Conservation (phyloP, 2,113 vertebrate species). For the Arenaria interpres region DNA sequence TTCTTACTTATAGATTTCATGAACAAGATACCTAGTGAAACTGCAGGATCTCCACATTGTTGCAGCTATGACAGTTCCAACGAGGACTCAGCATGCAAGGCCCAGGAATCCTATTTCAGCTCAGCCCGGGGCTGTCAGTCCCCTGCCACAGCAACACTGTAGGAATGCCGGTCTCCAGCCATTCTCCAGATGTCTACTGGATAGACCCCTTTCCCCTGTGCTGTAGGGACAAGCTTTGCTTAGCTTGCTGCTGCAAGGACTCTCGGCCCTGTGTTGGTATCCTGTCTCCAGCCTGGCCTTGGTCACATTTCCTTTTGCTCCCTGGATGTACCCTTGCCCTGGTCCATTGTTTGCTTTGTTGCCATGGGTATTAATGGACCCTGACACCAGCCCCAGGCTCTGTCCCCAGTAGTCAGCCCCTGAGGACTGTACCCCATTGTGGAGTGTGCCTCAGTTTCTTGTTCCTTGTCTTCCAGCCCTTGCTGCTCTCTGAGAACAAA, state of each 20-base stretch:
- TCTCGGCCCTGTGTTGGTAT: neutral
- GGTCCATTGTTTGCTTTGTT: neutral
- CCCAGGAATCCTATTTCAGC: neutral
- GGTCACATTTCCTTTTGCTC: neutral
- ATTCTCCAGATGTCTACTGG: neutral
- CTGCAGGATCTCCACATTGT: neutral
- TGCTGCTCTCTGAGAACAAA: neutral
- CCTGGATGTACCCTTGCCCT: neutral
- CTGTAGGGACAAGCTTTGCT: no score
- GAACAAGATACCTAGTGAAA: neutral
- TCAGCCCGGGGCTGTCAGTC: neutral
- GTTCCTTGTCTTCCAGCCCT: neutral
- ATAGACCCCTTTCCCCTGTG: fast-evolving
- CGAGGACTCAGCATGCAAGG: neutral
- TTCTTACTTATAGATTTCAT: neutral
- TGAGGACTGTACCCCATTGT: neutral
- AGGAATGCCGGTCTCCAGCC: neutral
- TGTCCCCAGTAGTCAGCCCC: neutral
- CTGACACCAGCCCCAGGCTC: neutral
- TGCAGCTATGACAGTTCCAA: neutral
- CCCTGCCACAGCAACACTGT: fast-evolving
- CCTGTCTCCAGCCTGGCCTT: neutral
- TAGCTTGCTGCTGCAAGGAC: neutral
- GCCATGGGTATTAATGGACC: neutral
- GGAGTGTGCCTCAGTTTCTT: neutral